Conservation (phyloP, 35 echinoderm and acorn worm genomes). For the Lytechinus pictus region DNA sequence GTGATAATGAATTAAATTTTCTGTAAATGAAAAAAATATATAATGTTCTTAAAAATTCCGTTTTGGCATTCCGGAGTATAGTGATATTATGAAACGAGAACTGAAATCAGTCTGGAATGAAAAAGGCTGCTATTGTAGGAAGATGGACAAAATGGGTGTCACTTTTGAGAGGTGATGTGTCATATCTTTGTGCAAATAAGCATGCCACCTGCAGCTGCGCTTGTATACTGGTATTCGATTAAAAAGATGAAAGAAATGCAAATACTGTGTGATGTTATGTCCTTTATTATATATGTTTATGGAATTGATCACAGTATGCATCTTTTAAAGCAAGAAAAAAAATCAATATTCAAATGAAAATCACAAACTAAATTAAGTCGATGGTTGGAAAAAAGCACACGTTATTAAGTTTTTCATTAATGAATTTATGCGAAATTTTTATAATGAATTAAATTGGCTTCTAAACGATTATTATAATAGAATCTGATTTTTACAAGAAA, state of each 20-base stretch:
- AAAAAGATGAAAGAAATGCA: background rate
- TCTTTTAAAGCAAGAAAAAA: background rate
- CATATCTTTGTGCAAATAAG: slow-evolving; percentile 5
- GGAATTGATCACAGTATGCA: background rate
- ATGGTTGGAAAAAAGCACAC: too few relatives aligned
- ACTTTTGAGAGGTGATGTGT: background rate
- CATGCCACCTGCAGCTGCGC: background rate
- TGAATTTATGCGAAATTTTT: too few relatives aligned
- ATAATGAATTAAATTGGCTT: too few relatives aligned
- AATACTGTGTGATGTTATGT: background rate
- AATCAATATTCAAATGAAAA: background rate
- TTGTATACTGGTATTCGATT: background rate
- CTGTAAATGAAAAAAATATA: background rate
- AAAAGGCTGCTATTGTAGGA: background rate
- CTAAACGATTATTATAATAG: too few relatives aligned
- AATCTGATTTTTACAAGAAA: too few relatives aligned
- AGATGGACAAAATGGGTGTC: background rate
- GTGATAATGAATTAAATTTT: background rate
- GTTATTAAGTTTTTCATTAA: too few relatives aligned
- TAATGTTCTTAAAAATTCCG: too few relatives aligned
- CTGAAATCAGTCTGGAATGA: background rate
- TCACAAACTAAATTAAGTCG: too few relatives aligned
- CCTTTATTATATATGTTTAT: background rate
- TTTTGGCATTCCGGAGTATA: background rate
- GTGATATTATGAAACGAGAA: background rate